Conservation (phyloP, 2,888 invertebrate genomes). For the Tachina lurida region DNA sequence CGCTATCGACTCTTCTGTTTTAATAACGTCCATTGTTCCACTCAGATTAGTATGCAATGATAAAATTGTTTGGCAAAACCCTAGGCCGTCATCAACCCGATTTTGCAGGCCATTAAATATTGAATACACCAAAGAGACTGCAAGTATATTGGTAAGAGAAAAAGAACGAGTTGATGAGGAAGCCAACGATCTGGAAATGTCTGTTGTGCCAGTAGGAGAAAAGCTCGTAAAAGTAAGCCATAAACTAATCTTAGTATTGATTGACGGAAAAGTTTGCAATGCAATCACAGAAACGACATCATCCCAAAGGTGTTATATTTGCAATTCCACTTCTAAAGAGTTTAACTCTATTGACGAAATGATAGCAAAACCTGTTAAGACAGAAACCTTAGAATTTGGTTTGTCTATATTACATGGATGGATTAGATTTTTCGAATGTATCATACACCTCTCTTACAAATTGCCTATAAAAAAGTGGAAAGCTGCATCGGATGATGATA, state of each 20-base stretch:
- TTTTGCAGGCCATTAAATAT: neutral
- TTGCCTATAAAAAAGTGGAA: slow-evolving; percentile 23
- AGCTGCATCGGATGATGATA: slow-evolving; percentile 7
- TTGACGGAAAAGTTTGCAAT: too few species aligned
- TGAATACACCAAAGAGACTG: neutral
- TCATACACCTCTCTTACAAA: slow-evolving; percentile 4
- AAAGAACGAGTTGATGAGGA: neutral
- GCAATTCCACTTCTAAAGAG: too few species aligned
- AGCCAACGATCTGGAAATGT: neutral
- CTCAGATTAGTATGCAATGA: slow-evolving; percentile 31
- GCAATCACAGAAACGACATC: too few species aligned
- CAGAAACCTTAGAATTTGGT: too few species aligned
- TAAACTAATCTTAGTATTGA: too few species aligned
- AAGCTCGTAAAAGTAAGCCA: neutral
- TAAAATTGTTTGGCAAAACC: slow-evolving; percentile 36
- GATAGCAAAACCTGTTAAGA: too few species aligned
- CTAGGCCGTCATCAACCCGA: neutral
- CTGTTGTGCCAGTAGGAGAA: slow-evolving; percentile 22
- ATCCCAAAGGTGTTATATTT: neutral
- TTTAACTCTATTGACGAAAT: too few species aligned
- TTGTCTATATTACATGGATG: too few species aligned
- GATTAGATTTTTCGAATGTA: too few species aligned
- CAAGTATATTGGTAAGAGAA: neutral
- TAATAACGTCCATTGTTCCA: slow-evolving; percentile 21
- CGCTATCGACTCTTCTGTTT: slow-evolving; percentile 9